phyloP scores from a whole-genome alignment of 2,113 vertebrate genomes.

The Bettongia penicillata region DNA sequence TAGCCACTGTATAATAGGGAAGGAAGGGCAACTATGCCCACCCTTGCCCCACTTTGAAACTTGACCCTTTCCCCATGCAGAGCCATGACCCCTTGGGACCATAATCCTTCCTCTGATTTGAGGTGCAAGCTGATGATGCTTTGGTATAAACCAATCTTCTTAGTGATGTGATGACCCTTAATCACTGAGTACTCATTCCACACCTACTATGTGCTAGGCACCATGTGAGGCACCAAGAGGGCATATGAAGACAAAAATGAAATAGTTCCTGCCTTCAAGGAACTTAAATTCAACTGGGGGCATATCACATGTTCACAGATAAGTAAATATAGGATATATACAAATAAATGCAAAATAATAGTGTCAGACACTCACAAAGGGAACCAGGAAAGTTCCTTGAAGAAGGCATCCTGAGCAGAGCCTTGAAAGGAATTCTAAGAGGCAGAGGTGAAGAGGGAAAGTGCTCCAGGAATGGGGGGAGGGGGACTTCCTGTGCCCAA shows the following conservation, averaged over 20 bases:
- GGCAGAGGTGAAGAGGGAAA: neutral
- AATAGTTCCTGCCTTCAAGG: neutral
- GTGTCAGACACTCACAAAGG: neutral
- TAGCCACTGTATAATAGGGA: neutral
- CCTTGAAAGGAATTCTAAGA: neutral
- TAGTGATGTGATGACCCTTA: neutral
- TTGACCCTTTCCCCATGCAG: neutral
- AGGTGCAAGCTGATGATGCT: neutral
- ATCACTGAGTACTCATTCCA: neutral
- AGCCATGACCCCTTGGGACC: neutral
- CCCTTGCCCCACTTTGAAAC: neutral
- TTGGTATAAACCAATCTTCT: neutral
- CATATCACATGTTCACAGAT: neutral
- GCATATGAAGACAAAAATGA: slow-evolving; percentile 8
- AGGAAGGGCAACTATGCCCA: neutral
- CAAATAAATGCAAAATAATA: neutral
- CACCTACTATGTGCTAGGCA: neutral
- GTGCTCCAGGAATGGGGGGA: neutral
- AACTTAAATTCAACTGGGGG: neutral
- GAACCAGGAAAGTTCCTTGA: neutral
- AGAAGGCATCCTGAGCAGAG: neutral
- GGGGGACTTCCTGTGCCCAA: neutral
- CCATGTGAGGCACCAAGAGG: neutral
- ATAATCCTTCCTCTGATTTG: neutral
- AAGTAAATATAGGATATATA: neutral